Evolutionary conservation across 2,888 invertebrate genomes (phyloP).

Genomic region (Venustoraphidia nigricollis): DNA sequence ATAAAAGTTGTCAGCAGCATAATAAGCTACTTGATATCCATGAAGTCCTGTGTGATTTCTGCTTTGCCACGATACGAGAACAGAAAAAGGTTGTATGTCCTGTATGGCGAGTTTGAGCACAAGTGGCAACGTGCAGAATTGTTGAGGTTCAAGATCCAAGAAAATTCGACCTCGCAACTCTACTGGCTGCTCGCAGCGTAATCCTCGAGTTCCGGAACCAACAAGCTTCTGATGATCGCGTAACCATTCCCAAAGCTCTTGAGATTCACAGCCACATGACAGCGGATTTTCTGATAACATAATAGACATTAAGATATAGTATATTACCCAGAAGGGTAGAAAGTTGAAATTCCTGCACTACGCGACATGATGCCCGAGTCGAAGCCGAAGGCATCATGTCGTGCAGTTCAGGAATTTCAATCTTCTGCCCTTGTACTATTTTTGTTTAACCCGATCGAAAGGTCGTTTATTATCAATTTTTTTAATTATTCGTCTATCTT

Average conservation of each 20-base stretch:
- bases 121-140: slow-evolving; percentile 72
- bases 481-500: no score
- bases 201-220: slow-evolving; percentile 36
- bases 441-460: no score
- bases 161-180: slow-evolving; percentile 61
- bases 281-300: slow-evolving; percentile 62
- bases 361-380: no score
- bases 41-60: slow-evolving; percentile 71
- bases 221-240: slow-evolving; percentile 71
- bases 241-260: slow-evolving; percentile 86
- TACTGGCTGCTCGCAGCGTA: slow-evolving; percentile 67
- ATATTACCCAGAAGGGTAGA: no score
- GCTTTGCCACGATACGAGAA: slow-evolving; percentile 79
- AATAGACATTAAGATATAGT: slow-evolving; percentile 8
- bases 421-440: no score
- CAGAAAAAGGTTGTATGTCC: slow-evolving; percentile 76
- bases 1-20: slow-evolving; percentile 44
- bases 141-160: slow-evolving; percentile 61
- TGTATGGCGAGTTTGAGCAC: slow-evolving; percentile 73
- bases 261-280: slow-evolving; percentile 77
- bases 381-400: no score
- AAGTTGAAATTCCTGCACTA: no score
- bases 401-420: no score
- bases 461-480: no score
- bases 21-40: slow-evolving; percentile 76